Conservation (phyloP, 2,888 invertebrate genomes). For the Brachycybe producta region DNA sequence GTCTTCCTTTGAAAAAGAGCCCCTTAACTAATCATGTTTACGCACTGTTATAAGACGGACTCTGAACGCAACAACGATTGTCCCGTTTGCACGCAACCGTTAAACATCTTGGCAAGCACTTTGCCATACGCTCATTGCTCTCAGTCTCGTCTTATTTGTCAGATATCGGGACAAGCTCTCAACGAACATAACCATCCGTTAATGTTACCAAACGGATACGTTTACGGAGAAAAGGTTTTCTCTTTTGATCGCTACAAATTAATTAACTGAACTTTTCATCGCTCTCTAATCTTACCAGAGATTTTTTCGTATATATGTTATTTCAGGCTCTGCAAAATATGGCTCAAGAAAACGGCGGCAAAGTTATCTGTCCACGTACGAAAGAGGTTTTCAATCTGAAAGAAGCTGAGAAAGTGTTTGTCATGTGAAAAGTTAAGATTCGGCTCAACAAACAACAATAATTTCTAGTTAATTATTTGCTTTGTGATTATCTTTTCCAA, state of each 20-base stretch:
- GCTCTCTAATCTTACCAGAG: constrained; percentile 8
- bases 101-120: constrained; percentile 68
- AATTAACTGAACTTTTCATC: neutral
- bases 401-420: constrained; percentile 90
- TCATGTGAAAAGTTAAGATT: no score
- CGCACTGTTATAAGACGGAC: constrained; percentile 30
- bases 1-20: no score
- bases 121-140: constrained; percentile 88
- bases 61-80: constrained; percentile 64
- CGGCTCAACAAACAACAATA: no score
- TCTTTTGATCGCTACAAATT: no score
- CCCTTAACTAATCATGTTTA: constrained; percentile 9
- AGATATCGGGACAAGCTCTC: constrained; percentile 73
- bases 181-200: constrained; percentile 97
- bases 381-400: constrained; percentile 80
- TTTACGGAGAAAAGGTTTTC: constrained; percentile 86
- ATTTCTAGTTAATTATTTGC: no score
- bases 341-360: constrained; percentile 79
- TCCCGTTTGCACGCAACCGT: constrained; percentile 79
- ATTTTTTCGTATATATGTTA: neutral
- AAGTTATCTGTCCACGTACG: constrained; percentile 85
- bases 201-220: constrained; percentile 97
- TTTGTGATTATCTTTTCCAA: no score
- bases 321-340: constrained; percentile 72
- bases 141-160: constrained; percentile 86